Conservation (phyloP, 2,888 invertebrate genomes). For the Biston stratarius region DNA sequence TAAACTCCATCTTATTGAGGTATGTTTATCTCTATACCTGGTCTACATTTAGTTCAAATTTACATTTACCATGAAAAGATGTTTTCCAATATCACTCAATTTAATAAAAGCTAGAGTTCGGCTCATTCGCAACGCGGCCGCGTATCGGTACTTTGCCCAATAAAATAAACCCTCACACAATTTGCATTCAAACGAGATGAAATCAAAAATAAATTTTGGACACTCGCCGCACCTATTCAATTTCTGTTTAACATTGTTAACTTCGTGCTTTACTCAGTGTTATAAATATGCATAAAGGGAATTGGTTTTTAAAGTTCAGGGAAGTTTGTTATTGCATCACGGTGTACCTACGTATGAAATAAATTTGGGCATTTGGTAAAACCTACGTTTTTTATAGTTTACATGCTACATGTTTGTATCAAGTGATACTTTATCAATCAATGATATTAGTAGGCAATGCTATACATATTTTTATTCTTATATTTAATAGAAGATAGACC, state of each 20-base stretch:
- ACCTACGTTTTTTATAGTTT: too few species aligned
- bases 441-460: too few species aligned
- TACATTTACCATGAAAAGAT: not conserved
- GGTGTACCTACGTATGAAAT: not conserved
- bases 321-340: conserved; percentile 4
- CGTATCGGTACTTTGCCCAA: conserved; percentile 55
- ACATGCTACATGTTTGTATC: too few species aligned
- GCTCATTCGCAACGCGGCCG: conserved; percentile 58
- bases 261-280: conserved; percentile 39
- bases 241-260: conserved; percentile 47
- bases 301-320: conserved; percentile 26
- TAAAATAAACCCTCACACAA: conserved; percentile 44
- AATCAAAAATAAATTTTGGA: conserved; percentile 58
- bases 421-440: too few species aligned
- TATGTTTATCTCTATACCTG: not conserved
- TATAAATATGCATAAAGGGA: conserved; percentile 36
- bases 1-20: not conserved
- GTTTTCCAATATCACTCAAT: conserved; percentile 40
- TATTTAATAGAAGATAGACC: too few species aligned
- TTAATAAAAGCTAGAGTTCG: conserved; percentile 43
- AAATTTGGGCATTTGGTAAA: too few species aligned
- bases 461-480: too few species aligned
- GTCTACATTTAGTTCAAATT: not conserved
- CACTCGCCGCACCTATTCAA: conserved; percentile 44
- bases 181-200: conserved; percentile 68